phyloP scores from a whole-genome alignment of 2,797 vertebrate genomes.

The Falco naumanni region DNA sequence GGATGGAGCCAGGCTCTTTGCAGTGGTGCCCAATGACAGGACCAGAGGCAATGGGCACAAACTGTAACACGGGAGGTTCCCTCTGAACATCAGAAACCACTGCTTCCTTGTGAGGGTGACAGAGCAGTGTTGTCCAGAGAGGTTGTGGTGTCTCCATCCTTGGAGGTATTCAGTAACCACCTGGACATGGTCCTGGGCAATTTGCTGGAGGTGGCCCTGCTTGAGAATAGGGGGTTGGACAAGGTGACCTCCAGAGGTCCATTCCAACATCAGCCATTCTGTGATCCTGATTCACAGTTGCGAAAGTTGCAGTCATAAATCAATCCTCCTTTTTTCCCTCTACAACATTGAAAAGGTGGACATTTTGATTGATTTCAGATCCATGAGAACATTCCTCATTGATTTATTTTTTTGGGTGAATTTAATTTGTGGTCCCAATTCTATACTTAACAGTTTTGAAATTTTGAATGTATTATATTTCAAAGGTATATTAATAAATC shows the following conservation, averaged over 20 bases:
- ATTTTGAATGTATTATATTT: neutral
- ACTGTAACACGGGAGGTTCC: neutral
- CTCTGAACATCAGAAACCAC: neutral
- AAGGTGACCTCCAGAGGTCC: neutral
- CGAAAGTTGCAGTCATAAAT: neutral
- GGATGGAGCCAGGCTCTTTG: too few relatives aligned
- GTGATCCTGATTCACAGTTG: neutral
- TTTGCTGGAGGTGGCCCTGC: neutral
- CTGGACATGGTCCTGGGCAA: neutral
- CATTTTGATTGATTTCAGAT: neutral
- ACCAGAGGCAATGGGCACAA: neutral
- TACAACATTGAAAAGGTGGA: neutral
- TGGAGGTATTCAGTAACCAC: too few relatives aligned
- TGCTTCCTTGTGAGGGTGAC: neutral
- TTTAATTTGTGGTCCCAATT: neutral
- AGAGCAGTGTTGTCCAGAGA: too few relatives aligned
- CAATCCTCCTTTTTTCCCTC: neutral
- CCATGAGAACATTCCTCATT: neutral
- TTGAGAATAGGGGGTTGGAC: fast-evolving
- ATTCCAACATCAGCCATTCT: neutral
- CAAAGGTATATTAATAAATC: neutral
- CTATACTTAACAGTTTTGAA: neutral
- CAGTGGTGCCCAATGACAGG: neutral
- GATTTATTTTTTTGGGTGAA: neutral
- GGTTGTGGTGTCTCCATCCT: neutral